Percentiles rank a stretch among this genome's conserved stretches.
Evolutionary conservation across 2,888 invertebrate species (phyloP).

Genomic region (Patella pellucida): DNA sequence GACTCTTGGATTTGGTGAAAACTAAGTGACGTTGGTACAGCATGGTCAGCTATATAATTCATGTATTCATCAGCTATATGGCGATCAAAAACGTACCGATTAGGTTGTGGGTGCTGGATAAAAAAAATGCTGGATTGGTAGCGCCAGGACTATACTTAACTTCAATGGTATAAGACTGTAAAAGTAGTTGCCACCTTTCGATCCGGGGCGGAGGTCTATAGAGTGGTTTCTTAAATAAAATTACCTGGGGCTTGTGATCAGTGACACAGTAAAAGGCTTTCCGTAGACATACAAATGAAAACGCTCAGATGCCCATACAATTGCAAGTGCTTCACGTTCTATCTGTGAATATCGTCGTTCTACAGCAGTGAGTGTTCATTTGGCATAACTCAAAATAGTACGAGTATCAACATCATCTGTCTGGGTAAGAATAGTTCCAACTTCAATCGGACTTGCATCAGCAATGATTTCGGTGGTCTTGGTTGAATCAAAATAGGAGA

Average conservation of each 20-base stretch:
- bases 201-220: conserved; percentile 33
- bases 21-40: conserved; percentile 36
- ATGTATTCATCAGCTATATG: conserved; percentile 14
- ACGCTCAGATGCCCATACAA: conserved; percentile 52
- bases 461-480: conserved; percentile 34
- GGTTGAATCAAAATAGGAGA: conserved; percentile 39
- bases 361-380: conserved; percentile 38
- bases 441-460: conserved; percentile 45
- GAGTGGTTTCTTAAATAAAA: conserved; percentile 48
- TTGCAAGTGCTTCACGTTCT: conserved; percentile 49
- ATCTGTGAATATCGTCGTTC: conserved; percentile 51
- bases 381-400: conserved; percentile 39
- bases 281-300: conserved; percentile 56
- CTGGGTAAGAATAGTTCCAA: conserved; percentile 41
- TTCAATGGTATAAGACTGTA: conserved; percentile 33
- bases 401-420: conserved; percentile 31
- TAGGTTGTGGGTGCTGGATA: conserved; percentile 38
- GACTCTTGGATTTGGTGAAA: no score
- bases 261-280: conserved; percentile 43
- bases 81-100: conserved; percentile 22
- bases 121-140: conserved; percentile 43
- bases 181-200: conserved; percentile 38
- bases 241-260: conserved; percentile 55
- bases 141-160: conserved; percentile 40
- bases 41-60: conserved; percentile 25